Base-by-base conservation (phyloP, 2,797 vertebrate species). In the Rousettus madagascariensis region DNA sequence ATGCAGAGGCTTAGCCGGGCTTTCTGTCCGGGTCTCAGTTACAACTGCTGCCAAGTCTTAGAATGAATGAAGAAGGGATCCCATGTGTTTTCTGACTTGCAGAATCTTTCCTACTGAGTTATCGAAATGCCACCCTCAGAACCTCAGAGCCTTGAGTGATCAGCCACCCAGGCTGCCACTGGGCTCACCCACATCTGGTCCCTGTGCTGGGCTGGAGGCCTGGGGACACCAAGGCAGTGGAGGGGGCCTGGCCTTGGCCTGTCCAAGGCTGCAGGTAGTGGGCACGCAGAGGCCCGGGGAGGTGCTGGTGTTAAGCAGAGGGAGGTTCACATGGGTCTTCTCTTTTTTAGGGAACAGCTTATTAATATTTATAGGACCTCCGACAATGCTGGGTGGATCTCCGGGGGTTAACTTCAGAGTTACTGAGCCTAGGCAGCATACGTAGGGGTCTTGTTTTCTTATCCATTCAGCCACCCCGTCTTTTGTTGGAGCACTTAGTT, bases 21-120 rank as follows among this genome's bases (percentile, higher is more conserved):
- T 2, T 80, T 69, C 41, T 17, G 11, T 12, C 10, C 8, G 4
- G 63, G 46, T n/a, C 33, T 38, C 24, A 9, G 6, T 8, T 6
- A 1, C 2, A 3, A 13, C 16, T 49, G 33, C 0, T 1, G 2
- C 46, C 63, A 0, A 5, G 43, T 63, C 55, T 77, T 30, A n/a
- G 6, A 22, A 30, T 2, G 8, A 75, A 10, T 24, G 3, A 20
- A 22, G 16, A 8, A 20, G 9, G 49, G 13, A 12, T 4, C n/a
- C 2, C 1, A 24, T 2, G 33, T 12, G 30, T 61, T 57, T 38
- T 43, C 79, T 30, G 33, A 61, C 8, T 3, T 43, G 30, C 11
- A 59, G 53, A 41, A 30, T 3, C 51, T 41, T 51, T 51, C 9
- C 68, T 43, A 3, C 41, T 17, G 4, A 41, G 26, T 19, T 16